phyloP scores from a whole-genome alignment of 2,113 vertebrate species.

The Zapornia atra region DNA sequence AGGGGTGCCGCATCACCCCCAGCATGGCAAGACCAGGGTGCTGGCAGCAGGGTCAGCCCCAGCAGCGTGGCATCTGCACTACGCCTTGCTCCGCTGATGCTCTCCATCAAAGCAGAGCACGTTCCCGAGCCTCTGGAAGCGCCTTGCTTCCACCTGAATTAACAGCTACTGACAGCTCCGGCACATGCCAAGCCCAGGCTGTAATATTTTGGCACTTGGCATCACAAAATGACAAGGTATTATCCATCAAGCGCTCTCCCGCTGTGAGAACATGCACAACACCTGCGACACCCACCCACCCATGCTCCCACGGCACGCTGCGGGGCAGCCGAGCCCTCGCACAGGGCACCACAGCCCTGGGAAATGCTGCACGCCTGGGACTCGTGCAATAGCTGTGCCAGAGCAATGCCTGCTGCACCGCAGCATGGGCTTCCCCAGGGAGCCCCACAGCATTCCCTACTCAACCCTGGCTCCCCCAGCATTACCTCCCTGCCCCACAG shows the following conservation, averaged over 20 bases:
- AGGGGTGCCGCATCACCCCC: background rate
- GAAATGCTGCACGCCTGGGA: accelerated
- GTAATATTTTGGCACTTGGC: background rate
- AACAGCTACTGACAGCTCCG: constrained; percentile 19
- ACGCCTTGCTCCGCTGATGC: background rate
- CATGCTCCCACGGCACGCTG: accelerated
- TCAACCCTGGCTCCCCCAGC: accelerated
- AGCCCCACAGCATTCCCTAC: background rate
- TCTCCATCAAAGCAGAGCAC: background rate
- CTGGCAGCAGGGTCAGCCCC: background rate
- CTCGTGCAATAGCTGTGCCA: background rate
- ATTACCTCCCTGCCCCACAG: background rate
- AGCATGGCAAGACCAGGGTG: accelerated
- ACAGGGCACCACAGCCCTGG: accelerated
- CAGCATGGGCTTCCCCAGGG: accelerated
- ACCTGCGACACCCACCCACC: accelerated
- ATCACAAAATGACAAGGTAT: background rate
- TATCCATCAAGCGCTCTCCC: background rate
- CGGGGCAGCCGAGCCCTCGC: accelerated
- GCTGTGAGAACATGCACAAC: accelerated
- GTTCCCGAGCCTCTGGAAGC: background rate
- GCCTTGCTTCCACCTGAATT: background rate
- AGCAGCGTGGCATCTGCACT: accelerated
- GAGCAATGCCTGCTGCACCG: background rate
- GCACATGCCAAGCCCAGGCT: background rate